Percentiles rank a stretch among this genome's conserved stretches.
Evolutionary conservation across 2,888 invertebrate species (phyloP).

Genomic region (Lepidochrysops patricia): DNA sequence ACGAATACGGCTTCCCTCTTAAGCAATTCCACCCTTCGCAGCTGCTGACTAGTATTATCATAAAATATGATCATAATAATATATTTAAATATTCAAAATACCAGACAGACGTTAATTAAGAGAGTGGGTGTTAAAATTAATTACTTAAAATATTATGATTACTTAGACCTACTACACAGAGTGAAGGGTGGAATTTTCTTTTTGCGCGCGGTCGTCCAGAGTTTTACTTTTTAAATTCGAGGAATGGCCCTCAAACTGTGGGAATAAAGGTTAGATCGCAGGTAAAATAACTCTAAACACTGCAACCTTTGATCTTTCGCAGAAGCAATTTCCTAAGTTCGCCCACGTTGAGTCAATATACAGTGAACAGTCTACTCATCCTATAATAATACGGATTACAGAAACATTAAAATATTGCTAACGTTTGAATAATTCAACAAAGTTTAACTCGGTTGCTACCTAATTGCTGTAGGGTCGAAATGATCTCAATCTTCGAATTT

Average conservation of each 20-base stretch:
- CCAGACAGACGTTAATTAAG: neutral
- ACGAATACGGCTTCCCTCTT: too few relatives aligned
- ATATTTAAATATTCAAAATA: neutral
- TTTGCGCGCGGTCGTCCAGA: too few relatives aligned
- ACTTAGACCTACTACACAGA: too few relatives aligned
- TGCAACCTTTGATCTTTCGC: constrained; percentile 40
- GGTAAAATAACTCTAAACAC: too few relatives aligned
- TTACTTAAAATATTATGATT: neutral
- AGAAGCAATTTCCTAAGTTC: constrained; percentile 26
- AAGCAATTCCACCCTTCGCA: too few relatives aligned
- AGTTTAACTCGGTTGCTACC: too few relatives aligned
- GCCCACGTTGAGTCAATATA: constrained; percentile 23
- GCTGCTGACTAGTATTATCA: too few relatives aligned
- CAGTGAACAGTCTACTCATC: neutral
- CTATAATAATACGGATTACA: neutral
- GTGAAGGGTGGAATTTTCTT: neutral
- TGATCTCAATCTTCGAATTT: too few relatives aligned
- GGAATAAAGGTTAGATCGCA: too few relatives aligned
- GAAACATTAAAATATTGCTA: neutral
- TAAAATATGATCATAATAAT: neutral
- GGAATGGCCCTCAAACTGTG: too few relatives aligned
- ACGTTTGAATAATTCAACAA: neutral
- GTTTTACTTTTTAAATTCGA: too few relatives aligned
- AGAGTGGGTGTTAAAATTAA: neutral
- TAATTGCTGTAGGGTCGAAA: too few relatives aligned